Conservation (phyloP, 2,888 invertebrate genomes). For the Aelia acuminata region DNA sequence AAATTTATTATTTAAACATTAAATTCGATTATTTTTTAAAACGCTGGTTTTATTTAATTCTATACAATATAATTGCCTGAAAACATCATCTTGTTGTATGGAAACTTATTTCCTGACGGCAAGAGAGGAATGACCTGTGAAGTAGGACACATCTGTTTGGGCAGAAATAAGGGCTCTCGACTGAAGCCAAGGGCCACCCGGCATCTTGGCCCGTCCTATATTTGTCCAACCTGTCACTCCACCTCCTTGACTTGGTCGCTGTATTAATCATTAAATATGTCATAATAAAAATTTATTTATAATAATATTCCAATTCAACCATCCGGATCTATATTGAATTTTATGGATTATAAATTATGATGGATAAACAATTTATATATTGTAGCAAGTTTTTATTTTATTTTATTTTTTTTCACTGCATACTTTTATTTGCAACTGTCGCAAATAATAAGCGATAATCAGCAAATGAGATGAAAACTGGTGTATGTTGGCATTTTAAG, state of each 20-base stretch:
- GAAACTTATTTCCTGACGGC: not conserved
- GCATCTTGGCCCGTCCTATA: not conserved
- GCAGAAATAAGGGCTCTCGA: not conserved
- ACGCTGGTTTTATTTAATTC: not conserved
- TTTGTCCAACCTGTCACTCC: not conserved
- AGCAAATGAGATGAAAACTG: too few species aligned
- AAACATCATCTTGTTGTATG: not conserved
- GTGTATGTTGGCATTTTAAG: too few species aligned
- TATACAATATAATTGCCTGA: not conserved
- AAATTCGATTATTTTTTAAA: too few species aligned
- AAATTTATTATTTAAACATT: too few species aligned
- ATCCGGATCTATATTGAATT: too few species aligned
- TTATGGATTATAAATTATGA: too few species aligned
- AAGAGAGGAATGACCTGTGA: not conserved
- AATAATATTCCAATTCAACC: not conserved
- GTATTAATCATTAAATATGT: not conserved
- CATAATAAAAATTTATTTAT: not conserved
- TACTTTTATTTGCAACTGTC: too few species aligned
- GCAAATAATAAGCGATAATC: too few species aligned
- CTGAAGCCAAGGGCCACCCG: not conserved
- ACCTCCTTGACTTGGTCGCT: not conserved
- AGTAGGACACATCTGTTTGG: constrained; percentile 18
- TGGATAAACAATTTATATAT: too few species aligned
- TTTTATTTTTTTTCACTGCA: too few species aligned
- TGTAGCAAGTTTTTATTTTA: too few species aligned